Conservation (phyloP, 2,113 vertebrate species). For the Catharus minimus region DNA sequence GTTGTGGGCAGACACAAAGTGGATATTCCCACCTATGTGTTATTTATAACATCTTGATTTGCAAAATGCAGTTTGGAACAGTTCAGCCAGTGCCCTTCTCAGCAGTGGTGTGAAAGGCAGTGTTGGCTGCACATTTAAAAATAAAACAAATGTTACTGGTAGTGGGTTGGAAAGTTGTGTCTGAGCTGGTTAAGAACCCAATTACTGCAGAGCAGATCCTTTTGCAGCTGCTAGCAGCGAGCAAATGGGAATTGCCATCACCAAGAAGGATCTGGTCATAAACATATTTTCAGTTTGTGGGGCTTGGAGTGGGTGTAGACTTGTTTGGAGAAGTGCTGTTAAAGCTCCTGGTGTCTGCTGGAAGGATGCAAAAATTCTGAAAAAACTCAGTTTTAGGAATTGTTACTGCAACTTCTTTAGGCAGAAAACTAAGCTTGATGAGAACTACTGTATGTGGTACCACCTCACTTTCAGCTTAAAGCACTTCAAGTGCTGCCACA, state of each 20-base stretch:
- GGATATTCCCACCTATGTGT: background rate
- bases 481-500: background rate
- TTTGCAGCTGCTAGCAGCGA: background rate
- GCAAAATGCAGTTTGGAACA: background rate
- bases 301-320: background rate
- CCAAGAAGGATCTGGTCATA: background rate
- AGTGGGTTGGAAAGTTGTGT: background rate
- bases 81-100: background rate
- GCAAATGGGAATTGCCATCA: background rate
- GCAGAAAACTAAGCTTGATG: background rate
- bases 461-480: background rate
- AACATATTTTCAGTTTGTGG: background rate
- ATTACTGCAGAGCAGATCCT: background rate
- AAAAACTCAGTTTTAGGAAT: background rate
- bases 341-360: background rate
- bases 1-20: background rate
- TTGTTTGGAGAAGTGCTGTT: background rate
- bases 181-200: background rate
- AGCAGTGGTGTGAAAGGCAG: background rate
- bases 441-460: background rate
- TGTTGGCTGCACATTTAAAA: background rate
- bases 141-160: background rate
- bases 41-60: background rate
- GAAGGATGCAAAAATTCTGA: background rate
- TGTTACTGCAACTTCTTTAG: background rate